Base-by-base conservation (phyloP, 1,140 invertebrate genomes). In the Ylistrum balloti region DNA sequence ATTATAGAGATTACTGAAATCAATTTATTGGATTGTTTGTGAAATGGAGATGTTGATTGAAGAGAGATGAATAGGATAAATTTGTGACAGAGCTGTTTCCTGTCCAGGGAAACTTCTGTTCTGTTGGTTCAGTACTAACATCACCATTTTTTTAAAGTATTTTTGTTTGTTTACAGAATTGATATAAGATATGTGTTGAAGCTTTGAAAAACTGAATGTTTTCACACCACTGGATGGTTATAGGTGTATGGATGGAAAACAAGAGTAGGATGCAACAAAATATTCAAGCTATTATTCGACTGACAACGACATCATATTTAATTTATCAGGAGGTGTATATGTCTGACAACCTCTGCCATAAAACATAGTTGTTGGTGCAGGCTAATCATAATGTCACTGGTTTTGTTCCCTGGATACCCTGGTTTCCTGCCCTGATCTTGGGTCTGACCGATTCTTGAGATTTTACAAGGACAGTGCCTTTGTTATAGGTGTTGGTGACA, bases 21-120 rank as follows among this genome's bases (percentile, higher is more conserved):
- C 56, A 74, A 74, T 74, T 74, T n/a, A 74, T 74, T 74, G 56
- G 56, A 28, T 74, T 74, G 56, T 74, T 74, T 74, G 56, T 74
- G 22, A 74, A 74, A 1, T 45, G 10, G 41, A 45, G 7, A 45
- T 13, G 7, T 45, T 45, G 41, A 45, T 45, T 45, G 41, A 45
- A n/a, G 9, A 74, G 56, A 28, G 56, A 74, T 28, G 9, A 9
- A 3, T 28, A 74, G 56, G 56, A 5, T 3, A 20, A 22, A 56
- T 56, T 7, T 56, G 2, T 56, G n/a, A n/a, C 56, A 74, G 56
- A 74, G 17, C 56, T 74, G n/a, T 74, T 74, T 74, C 56, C 56
- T n/a, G 56, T 74, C 20, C 17, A n/a, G 9, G 22, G 13, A 0
- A 28, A n/a, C 5, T 38, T 38, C 13, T 13, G 5, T 17, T 48